A percentile compares a stretch with the other conserved stretches of the same genome.
Conservation (phyloP, 1,140 invertebrate genomes). For the Bradysia coprophila region DNA sequence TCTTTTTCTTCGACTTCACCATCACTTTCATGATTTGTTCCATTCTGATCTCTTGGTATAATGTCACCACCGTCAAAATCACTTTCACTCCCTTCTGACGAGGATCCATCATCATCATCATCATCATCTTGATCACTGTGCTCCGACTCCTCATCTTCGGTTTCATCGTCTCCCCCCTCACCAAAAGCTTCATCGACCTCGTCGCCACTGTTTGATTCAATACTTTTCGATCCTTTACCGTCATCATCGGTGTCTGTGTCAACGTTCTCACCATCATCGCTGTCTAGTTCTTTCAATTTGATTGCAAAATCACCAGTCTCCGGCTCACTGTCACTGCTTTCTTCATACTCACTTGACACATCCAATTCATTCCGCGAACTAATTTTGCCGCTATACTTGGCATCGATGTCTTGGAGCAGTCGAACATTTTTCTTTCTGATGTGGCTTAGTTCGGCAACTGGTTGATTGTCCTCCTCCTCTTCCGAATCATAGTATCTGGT, state of each 20-base stretch:
- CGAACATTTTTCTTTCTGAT: slow-evolving; percentile 42
- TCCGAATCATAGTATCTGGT: slow-evolving; percentile 24
- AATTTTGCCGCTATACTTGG: slow-evolving; percentile 52
- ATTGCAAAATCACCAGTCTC: slow-evolving; percentile 3
- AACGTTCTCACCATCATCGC: slow-evolving; percentile 12
- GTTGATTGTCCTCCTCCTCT: slow-evolving; percentile 33
- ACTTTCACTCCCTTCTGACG: slow-evolving; percentile 12
- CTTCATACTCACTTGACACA: slow-evolving; percentile 12
- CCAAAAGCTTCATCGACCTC: slow-evolving; percentile 9
- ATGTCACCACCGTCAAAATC: slow-evolving; percentile 10
- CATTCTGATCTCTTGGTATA: neutral
- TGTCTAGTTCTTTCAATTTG: slow-evolving; percentile 5
- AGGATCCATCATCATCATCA: slow-evolving; percentile 8
- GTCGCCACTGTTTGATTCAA: slow-evolving; percentile 8
- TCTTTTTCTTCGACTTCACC: slow-evolving; percentile 17
- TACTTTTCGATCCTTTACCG: slow-evolving; percentile 10
- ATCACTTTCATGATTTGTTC: slow-evolving; percentile 5
- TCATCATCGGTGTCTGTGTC: slow-evolving; percentile 14
- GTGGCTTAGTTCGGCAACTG: slow-evolving; percentile 24
- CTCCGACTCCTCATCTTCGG: slow-evolving; percentile 8
- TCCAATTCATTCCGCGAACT: slow-evolving; percentile 31
- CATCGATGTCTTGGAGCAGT: slow-evolving; percentile 43
- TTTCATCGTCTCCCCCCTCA: slow-evolving; percentile 10
- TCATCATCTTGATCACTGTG: slow-evolving; percentile 7
- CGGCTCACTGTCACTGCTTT: slow-evolving; percentile 1